A percentile compares a stretch with the other conserved stretches of the same genome.
phyloP scores from a whole-genome alignment of 1,140 invertebrate genomes.

The Brachionus manjavacas region DNA sequence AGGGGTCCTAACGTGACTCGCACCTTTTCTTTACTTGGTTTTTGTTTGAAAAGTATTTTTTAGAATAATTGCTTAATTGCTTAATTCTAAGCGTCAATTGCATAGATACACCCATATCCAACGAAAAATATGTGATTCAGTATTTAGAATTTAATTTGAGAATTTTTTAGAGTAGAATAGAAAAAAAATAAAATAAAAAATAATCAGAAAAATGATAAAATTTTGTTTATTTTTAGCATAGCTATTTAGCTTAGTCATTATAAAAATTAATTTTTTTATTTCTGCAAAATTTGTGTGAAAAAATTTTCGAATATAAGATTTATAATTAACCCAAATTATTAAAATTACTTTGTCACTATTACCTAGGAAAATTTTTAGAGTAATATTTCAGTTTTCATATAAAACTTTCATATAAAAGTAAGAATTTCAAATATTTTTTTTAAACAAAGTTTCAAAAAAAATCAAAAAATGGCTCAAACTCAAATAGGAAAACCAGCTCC shows the following conservation, averaged over 20 bases:
- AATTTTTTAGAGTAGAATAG: no score
- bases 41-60: no score
- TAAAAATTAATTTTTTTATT: not conserved
- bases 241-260: not conserved
- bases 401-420: not conserved
- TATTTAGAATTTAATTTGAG: no score
- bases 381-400: not conserved
- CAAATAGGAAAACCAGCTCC: constrained; percentile 78
- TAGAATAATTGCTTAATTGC: no score
- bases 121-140: no score
- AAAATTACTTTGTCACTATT: not conserved
- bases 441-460: not conserved
- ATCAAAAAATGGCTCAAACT: constrained; percentile 3
- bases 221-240: not conserved
- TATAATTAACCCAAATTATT: not conserved
- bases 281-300: not conserved
- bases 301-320: not conserved
- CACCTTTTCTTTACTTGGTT: no score
- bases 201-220: no score
- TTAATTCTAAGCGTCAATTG: no score
- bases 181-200: no score
- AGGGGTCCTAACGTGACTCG: no score
- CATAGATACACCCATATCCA: no score
- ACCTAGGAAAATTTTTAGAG: not conserved
- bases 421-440: not conserved